Evolutionary conservation across 2,797 vertebrate genomes (phyloP), one percentile per base, ranked within the genome.

Genomic region (Rhabdomys pumilio): DNA sequence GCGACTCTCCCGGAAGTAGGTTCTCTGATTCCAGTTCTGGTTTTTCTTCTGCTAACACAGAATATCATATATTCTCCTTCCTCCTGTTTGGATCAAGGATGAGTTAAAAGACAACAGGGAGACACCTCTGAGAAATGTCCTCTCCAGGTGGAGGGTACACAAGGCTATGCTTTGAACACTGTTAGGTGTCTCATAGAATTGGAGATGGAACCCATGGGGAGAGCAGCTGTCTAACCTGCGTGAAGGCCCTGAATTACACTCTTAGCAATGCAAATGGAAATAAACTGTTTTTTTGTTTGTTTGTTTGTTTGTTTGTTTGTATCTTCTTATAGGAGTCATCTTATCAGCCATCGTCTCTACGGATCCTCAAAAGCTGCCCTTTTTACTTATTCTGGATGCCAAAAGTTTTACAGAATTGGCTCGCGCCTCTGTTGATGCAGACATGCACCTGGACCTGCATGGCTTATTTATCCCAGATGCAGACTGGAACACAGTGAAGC

Each of bases 311-410:
- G 55, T 65, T 29, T 29, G 29, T 72, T 57, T 90, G 38, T 38
- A 59, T 85, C 80, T 57, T 63, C 96, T 97, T 98, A 5, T 98
- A 99, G 99, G 99, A 57, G 96, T 99, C 90, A 97, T 99, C 95
- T 97, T 99, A 53, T 97, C 98, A 3, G 98, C 98, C 38, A 79
- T 99, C 57, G 98, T 99, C 97, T 99, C 97, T 31, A 53, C 96
- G 1, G 98, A 99, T 57, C 99, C 99, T 13, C 98, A 98, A 14
- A 97, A 99, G 97, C 95, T 94, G 0, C 98, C 99, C 94, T 99
- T 99, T 98, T 97, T 99, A 73, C 98, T 99, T 76, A 76, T 99
- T 85, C 98, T 99, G 82, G 99, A 99, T 96, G 99, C 98, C 93
- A 99, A 97, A 98, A 99, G 98, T 0, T 99, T 99, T 50, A 99